A percentile compares a stretch with the other conserved stretches of the same genome.
Conservation (phyloP, 2,888 invertebrate species). For the Xylophagus ater region DNA sequence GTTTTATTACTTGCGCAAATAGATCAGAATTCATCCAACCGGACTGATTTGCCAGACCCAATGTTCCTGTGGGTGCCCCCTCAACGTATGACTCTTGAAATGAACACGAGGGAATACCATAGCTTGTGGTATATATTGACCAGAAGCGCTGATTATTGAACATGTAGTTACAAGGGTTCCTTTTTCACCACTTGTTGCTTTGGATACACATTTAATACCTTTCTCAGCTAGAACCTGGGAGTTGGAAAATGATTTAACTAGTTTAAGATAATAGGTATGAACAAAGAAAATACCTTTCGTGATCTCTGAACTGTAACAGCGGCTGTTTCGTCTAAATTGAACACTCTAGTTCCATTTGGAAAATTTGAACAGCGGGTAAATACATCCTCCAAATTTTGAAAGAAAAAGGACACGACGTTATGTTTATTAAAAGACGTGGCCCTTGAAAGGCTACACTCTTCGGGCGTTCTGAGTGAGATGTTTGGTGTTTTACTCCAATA, state of each 20-base stretch:
- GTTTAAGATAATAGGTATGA: neutral
- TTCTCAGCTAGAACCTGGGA: slow-evolving; percentile 20
- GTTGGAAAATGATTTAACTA: too few relatives aligned
- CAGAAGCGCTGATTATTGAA: slow-evolving; percentile 24
- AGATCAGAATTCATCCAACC: slow-evolving; percentile 25
- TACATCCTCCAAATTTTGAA: slow-evolving; percentile 1
- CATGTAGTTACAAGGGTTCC: slow-evolving; percentile 30
- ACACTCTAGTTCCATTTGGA: too few relatives aligned
- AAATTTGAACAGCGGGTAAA: too few relatives aligned
- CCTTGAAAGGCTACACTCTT: slow-evolving; percentile 1
- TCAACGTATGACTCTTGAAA: slow-evolving; percentile 20
- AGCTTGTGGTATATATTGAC: slow-evolving; percentile 27
- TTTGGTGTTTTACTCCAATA: too few relatives aligned
- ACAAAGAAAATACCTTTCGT: neutral
- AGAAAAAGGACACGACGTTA: neutral
- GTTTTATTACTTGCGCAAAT: slow-evolving; percentile 24
- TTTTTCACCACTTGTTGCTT: slow-evolving; percentile 29
- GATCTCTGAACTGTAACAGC: slow-evolving; percentile 18
- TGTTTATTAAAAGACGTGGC: neutral
- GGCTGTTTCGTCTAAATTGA: slow-evolving; percentile 21
- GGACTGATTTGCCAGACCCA: slow-evolving; percentile 21
- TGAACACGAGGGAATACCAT: slow-evolving; percentile 24
- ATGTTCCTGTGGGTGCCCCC: slow-evolving; percentile 23
- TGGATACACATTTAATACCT: too few relatives aligned
- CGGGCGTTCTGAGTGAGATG: neutral